A percentile compares a stretch with the other conserved stretches of the same genome.
These are phyloP conservation scores for Gymnopithys bicolor DNA, from an alignment of 2,797 vertebrate genomes.

Conservation along the genomic window DNA sequence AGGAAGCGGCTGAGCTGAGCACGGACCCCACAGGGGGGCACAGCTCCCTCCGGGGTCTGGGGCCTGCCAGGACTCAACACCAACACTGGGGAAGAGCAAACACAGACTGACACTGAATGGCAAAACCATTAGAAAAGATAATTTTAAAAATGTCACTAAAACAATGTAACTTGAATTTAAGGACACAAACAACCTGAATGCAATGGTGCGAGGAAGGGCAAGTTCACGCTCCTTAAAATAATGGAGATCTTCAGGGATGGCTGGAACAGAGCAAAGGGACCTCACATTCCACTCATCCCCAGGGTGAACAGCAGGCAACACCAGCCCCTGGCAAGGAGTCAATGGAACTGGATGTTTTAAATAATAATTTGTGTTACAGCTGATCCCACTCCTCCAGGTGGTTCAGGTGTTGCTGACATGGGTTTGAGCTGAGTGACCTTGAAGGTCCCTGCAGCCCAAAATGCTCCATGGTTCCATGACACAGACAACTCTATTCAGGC, in stretches of 20 bases:
- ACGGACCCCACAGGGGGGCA: fast-evolving
- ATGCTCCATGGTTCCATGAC: neutral
- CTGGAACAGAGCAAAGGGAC: neutral
- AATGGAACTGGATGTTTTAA: neutral
- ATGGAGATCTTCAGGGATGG: neutral
- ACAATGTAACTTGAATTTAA: neutral
- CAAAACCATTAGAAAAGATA: neutral
- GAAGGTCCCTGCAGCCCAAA: neutral
- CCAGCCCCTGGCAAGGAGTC: neutral
- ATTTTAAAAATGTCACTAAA: fast-evolving
- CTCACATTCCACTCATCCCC: neutral
- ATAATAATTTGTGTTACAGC: neutral
- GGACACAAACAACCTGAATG: neutral
- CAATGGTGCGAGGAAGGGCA: fast-evolving
- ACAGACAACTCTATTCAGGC: neutral
- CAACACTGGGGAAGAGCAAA: fast-evolving
- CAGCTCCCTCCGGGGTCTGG: neutral
- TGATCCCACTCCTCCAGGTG: neutral
- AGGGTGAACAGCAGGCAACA: neutral
- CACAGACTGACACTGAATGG: fast-evolving
- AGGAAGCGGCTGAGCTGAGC: neutral
- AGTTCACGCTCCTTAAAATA: neutral
- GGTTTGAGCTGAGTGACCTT: neutral
- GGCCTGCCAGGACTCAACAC: neutral
- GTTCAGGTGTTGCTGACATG: fast-evolving